Evolutionary conservation across 1,140 invertebrate species (phyloP), one percentile per base, ranked within the genome.

Genomic region (Drosophila pallidifrons): DNA sequence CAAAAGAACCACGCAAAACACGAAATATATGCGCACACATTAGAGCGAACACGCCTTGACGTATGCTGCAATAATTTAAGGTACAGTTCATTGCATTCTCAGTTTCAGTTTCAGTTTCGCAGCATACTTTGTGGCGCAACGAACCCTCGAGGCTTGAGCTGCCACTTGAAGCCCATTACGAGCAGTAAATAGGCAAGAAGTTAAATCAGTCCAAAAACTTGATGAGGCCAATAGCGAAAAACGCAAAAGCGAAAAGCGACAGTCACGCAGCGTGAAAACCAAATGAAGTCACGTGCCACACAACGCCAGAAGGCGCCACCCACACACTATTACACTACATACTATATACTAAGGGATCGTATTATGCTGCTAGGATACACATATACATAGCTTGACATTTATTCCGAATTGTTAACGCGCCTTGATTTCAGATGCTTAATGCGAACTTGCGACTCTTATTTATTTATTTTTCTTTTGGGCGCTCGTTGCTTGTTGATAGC

Each of bases 231-330:
- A 51, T 51, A 41, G 15, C 46, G 16, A 47, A 47, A 41, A 38
- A 7, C 45, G 15, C 15, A 47, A 47, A 41, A 38, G 13, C 45
- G 15, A 47, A 47, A 47, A 47, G 57, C 41, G n/a, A 49, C 5
- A 66, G 20, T 64, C 69, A 46, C 49, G 69, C 49, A 51, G 58
- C 45, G 38, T 61, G 66, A 43, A 55, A 74, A 58, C 45, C 63
- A 71, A 86, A 88, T 75, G 64, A 88, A 75, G 77, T 88, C 83
- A 89, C 83, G 83, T 88, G 77, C 85, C 74, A 49, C 30, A 32
- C 35, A 43, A 55, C 66, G 65, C 70, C 76, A 75, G 77, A 64
- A 61, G 79, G 77, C 70, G 59, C 55, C 66, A 71, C 60, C 55
- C 67, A 76, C 58, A 38, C n/a, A 52, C 70, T 28, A 38, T n/a